These are phyloP conservation scores for Micromys minutus DNA, from an alignment of 2,113 vertebrate species.

Conservation along the genomic window DNA sequence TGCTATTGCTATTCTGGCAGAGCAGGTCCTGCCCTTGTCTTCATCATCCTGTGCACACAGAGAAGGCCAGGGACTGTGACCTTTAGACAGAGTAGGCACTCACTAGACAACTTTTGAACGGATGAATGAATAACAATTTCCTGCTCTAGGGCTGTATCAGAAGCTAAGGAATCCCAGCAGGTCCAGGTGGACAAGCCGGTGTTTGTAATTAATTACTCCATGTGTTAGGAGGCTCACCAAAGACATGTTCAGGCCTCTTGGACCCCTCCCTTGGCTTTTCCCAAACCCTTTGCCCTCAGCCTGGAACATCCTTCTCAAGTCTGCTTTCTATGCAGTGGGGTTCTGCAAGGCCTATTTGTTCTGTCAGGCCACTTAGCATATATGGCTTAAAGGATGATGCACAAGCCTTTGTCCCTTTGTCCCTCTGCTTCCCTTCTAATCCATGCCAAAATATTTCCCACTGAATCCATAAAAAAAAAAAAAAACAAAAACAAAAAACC, in stretches of 20 bases:
- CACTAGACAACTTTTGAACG: background rate
- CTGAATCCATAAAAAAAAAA: background rate
- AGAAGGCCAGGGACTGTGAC: background rate
- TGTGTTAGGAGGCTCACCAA: background rate
- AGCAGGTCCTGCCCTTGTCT: background rate
- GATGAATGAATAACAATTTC: conserved; percentile 5
- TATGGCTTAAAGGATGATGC: background rate
- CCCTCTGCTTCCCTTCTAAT: background rate
- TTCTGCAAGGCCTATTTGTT: background rate
- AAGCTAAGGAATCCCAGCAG: background rate
- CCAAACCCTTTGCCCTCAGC: background rate
- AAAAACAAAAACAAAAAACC: conserved; percentile 5
- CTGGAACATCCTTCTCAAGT: background rate
- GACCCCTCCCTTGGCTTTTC: background rate
- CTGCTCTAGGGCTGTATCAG: background rate
- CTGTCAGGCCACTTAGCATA: background rate
- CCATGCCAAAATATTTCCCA: background rate
- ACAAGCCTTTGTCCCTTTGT: background rate
- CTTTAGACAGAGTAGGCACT: background rate
- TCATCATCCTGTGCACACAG: background rate
- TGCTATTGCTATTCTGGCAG: fast-evolving
- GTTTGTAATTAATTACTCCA: background rate
- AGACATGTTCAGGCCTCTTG: background rate
- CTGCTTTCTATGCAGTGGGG: background rate
- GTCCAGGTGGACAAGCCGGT: background rate